phyloP scores from a whole-genome alignment of 1,140 invertebrate genomes.

The Augochlora pura region DNA sequence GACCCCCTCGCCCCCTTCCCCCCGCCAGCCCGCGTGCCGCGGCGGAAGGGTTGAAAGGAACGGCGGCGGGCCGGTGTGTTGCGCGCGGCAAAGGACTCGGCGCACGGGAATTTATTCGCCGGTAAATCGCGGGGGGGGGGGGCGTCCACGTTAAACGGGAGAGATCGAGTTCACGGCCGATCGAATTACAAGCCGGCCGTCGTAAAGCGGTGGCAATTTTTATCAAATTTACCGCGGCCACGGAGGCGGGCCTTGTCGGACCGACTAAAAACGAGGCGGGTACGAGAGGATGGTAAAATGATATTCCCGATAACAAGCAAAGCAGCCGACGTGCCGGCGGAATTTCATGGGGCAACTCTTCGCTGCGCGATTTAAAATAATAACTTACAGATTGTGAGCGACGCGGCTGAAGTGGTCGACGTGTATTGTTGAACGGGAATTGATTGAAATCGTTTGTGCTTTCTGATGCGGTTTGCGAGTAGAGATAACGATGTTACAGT shows the following conservation, averaged over 20 bases:
- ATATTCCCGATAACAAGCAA: conserved; percentile 15
- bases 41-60: not conserved
- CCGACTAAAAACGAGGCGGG: no score
- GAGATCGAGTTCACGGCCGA: conserved; percentile 53
- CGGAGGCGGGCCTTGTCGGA: not conserved
- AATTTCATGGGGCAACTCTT: conserved; percentile 1
- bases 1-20: no score
- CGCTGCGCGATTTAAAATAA: not conserved
- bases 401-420: no score
- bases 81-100: not conserved
- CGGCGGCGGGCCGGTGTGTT: not conserved
- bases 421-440: no score
- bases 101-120: conserved; percentile 49
- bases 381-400: not conserved
- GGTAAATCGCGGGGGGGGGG: conserved; percentile 50
- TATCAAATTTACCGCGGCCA: conserved; percentile 38
- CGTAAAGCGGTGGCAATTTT: conserved; percentile 51
- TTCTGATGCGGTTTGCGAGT: no score
- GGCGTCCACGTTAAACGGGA: conserved; percentile 53
- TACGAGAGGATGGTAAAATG: conserved; percentile 1
- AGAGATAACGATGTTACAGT: no score
- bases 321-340: no score
- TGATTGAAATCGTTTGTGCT: no score
- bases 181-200: conserved; percentile 55
- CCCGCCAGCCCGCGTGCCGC: no score